Evolutionary conservation across 2,888 invertebrate species (phyloP), one percentile per base, ranked within the genome.

Genomic region (Luperina testacea): DNA sequence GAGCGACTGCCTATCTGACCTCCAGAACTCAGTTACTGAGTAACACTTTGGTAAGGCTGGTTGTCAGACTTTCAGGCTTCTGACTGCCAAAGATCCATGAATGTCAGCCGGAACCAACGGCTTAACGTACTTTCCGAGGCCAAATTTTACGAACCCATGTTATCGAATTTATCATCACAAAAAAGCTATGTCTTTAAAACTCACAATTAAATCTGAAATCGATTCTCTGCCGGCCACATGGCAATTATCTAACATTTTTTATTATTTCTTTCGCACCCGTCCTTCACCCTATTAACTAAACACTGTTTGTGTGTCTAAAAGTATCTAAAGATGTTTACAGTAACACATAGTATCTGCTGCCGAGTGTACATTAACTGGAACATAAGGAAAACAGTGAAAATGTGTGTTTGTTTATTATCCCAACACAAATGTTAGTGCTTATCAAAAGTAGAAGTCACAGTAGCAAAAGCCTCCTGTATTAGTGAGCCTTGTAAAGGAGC

Each of bases 241-340:
- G 65, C 20, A 80, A 32, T 80, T 32, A 45, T 57, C 71, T 63
- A 68, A 68, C 48, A 84, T 75, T 32, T 81, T 84, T 74, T 48
- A 84, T 71, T 69, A 57, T 53, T 38, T 32, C 53, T 59, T 61
- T 32, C 45, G 42, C 64, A 57, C 15, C 17, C 61, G 76, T 32
- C 83, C 85, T 85, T 83, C 76, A 81, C 75, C 42, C 51, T 81
- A 53, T 72, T 81, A 68, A 59, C 85, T 15, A 32, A 38, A 67
- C 61, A 72, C n/a, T 80, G 53, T 69, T 72, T 65, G 61, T 82
- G 48, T 75, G 53, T 85, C 69, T 75, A 76, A 80, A 59, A 80
- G 72, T 80, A 72, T 71, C 17, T 81, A 45, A 63, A 82, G 64
- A 53, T 73, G 72, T 81, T 85, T 76, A 76, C 42, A 48, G 61